phyloP scores from a whole-genome alignment of 2,888 invertebrate species.

The Brachypterus glaber region DNA sequence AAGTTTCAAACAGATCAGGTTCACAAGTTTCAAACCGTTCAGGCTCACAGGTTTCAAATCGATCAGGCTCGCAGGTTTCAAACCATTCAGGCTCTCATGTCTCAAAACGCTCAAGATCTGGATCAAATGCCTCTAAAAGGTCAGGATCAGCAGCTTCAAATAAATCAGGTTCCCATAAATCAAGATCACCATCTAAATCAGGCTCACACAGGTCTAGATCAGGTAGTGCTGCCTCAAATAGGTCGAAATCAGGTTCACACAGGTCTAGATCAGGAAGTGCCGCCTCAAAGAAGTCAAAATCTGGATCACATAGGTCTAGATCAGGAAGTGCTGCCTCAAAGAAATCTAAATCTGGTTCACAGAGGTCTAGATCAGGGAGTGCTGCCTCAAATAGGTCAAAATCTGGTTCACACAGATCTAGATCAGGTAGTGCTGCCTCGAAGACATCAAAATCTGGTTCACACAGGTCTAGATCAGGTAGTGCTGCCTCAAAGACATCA shows the following conservation, averaged over 20 bases:
- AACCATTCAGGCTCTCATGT: constrained; percentile 20
- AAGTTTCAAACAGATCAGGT: constrained; percentile 39
- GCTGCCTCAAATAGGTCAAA: constrained; percentile 21
- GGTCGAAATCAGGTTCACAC: constrained; percentile 14
- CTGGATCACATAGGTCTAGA: constrained; percentile 18
- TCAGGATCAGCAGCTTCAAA: constrained; percentile 28
- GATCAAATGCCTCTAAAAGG: constrained; percentile 42
- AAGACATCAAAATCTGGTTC: constrained; percentile 16
- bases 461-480: constrained; percentile 18
- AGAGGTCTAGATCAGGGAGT: constrained; percentile 22
- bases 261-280: constrained; percentile 37
- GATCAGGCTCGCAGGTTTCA: constrained; percentile 33
- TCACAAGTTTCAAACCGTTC: constrained; percentile 15
- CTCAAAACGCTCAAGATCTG: constrained; percentile 19
- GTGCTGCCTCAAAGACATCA: constrained; percentile 16
- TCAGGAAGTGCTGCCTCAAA: constrained; percentile 19
- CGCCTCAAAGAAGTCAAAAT: constrained; percentile 32
- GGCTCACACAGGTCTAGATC: constrained; percentile 19
- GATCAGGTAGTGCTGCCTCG: constrained; percentile 17
- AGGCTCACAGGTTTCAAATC: constrained; percentile 23
- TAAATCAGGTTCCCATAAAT: constrained; percentile 38
- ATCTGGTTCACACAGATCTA: constrained; percentile 20
- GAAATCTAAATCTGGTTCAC: constrained; percentile 21
- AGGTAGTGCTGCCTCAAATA: constrained; percentile 16
- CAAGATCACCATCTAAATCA: constrained; percentile 21